phyloP scores from a whole-genome alignment of 2,888 invertebrate genomes.

The Marasmarcha lunaedactyla region DNA sequence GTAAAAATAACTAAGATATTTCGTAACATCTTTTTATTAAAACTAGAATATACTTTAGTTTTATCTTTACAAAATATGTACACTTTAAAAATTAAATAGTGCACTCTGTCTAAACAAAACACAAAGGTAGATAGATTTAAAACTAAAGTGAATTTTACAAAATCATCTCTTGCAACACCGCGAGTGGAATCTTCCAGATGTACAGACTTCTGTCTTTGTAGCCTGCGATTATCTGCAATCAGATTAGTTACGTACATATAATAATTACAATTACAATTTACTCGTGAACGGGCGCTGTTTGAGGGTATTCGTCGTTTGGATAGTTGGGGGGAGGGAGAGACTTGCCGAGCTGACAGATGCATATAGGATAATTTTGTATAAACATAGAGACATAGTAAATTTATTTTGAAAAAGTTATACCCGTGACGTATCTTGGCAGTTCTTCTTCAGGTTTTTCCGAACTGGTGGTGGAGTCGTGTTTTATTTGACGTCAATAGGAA shows the following conservation, averaged over 20 bases:
- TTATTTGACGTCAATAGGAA: background rate
- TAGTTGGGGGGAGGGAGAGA: too few relatives aligned
- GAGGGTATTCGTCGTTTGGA: too few relatives aligned
- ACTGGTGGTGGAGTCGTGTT: too few relatives aligned
- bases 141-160: slow-evolving; percentile 9
- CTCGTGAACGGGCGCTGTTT: too few relatives aligned
- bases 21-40: slow-evolving; percentile 7
- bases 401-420: too few relatives aligned
- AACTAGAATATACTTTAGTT: background rate
- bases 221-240: slow-evolving; percentile 75
- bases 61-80: background rate
- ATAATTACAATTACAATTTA: background rate
- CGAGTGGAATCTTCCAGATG: slow-evolving; percentile 73
- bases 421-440: too few relatives aligned
- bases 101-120: background rate
- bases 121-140: background rate
- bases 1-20: background rate
- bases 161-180: slow-evolving; percentile 59
- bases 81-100: background rate
- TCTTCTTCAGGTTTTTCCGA: too few relatives aligned
- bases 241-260: slow-evolving; percentile 14
- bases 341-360: too few relatives aligned
- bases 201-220: slow-evolving; percentile 76
- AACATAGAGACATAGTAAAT: too few relatives aligned
- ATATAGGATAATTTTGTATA: too few relatives aligned